Evolutionary conservation across 2,888 invertebrate species (phyloP), one percentile per base, ranked within the genome.

Genomic region (Ptilodon capucinus): DNA sequence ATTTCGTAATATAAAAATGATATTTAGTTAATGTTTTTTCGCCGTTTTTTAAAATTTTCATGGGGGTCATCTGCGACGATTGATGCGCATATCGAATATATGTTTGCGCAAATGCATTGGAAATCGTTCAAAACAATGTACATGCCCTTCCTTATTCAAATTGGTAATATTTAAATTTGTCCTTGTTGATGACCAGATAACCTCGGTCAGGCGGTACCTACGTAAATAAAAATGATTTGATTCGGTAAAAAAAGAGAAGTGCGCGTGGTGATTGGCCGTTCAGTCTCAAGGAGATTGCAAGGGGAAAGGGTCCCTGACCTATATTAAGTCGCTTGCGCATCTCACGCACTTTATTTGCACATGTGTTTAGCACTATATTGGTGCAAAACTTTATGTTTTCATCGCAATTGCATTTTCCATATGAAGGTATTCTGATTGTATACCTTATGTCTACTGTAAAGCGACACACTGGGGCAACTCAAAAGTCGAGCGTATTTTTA

Each of bases 151-250:
- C 71, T 69, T 67, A 72, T 70, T 69, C 47, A 64, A 60, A 61
- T 65, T 60, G 55, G 55, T 64, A 71, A 71, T 68, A 74, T 72
- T 73, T 64, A 66, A 74, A 73, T 82, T 76, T 86, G 83, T 80
- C 85, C 85, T 86, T 86, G 78, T 60, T 68, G 81, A 83, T 84
- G 82, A 74, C 80, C 81, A 81, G 83, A 84, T 84, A 84, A 83
- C 83, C 79, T 74, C 72, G 62, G 70, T 79, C 86, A 84, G 82
- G 80, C 77, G 76, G 76, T 83, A 81, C 72, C 68, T 74, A 71
- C 83, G 81, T 84, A 86, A 89, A 89, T 89, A 89, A 86, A 87
- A 88, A 86, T 88, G 80, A 88, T 88, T 89, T 87, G 84, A 85
- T 88, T 88, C 76, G 67, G 73, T 78, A 77, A 82, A 84, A 87